A percentile compares a stretch with the other conserved stretches of the same genome.
Evolutionary conservation across 2,797 vertebrate species (phyloP).

Genomic region (Rhodeus uyekii): DNA sequence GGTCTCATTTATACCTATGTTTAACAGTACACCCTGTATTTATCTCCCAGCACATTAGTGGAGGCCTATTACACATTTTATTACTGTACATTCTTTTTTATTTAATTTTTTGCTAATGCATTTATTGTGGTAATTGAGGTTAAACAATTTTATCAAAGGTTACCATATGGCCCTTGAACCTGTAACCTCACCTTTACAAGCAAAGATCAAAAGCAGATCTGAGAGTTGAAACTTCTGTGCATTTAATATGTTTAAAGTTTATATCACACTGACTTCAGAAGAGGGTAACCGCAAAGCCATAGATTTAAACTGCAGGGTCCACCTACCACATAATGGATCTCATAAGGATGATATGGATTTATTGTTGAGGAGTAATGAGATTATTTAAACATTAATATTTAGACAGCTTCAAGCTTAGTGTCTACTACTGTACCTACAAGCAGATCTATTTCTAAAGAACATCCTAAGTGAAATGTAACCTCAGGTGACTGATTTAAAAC

Average conservation of each 20-base stretch:
- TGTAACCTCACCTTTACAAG: slow-evolving; percentile 53
- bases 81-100: slow-evolving; percentile 9
- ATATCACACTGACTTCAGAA: slow-evolving; percentile 22
- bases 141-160: slow-evolving; percentile 52
- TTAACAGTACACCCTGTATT: not conserved
- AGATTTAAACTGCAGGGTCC: not conserved
- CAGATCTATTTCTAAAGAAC: not conserved
- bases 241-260: slow-evolving; percentile 20
- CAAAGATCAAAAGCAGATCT: slow-evolving; percentile 49
- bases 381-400: not conserved
- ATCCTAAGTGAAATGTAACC: not conserved
- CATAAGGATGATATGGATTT: not conserved
- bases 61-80: slow-evolving; percentile 11
- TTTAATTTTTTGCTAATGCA: slow-evolving; percentile 24
- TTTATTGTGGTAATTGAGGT: slow-evolving; percentile 51
- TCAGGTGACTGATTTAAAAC: not conserved
- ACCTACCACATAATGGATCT: not conserved
- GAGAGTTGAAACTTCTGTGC: not conserved
- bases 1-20: not conserved
- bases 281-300: not conserved
- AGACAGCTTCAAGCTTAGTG: not conserved
- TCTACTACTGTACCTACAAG: not conserved
- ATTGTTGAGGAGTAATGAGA: not conserved
- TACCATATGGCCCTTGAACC: slow-evolving; percentile 49
- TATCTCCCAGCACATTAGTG: not conserved